Conservation (phyloP, 1,140 invertebrate genomes). For the Aphaenogaster floridana region DNA sequence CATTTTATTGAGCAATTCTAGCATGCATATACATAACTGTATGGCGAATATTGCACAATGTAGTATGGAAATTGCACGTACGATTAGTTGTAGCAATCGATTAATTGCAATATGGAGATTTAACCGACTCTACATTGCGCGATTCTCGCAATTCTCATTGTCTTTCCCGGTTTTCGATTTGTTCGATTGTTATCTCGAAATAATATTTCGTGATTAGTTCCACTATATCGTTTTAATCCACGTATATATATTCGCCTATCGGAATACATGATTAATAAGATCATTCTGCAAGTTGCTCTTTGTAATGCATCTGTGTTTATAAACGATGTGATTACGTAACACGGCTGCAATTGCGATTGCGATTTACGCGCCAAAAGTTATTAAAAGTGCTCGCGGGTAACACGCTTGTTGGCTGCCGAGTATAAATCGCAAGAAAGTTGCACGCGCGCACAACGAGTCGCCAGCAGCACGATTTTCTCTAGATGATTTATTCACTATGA, state of each 20-base stretch:
- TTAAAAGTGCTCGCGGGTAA: slow-evolving; percentile 7
- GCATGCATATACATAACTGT: not conserved
- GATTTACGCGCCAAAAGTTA: slow-evolving; percentile 20
- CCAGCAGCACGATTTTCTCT: not conserved
- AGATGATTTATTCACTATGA: not conserved
- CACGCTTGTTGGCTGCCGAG: not conserved
- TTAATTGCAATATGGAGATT: slow-evolving; percentile 11
- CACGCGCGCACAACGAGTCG: not conserved
- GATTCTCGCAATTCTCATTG: not conserved
- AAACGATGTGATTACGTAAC: not conserved
- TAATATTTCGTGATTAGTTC: not conserved
- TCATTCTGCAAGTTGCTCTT: not conserved
- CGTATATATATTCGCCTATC: not conserved
- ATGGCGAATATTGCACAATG: not conserved
- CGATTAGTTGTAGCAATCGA: slow-evolving; percentile 25
- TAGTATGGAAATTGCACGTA: not conserved
- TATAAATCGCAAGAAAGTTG: slow-evolving; percentile 19
- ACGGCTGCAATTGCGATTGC: not conserved
- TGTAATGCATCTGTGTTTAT: not conserved
- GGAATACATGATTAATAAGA: not conserved
- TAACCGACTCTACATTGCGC: not conserved
- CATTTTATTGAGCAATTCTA: not conserved
- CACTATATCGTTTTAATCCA: not conserved
- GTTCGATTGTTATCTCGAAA: not conserved
- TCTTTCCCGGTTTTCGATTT: not conserved